Percentiles rank a stretch among this genome's conserved stretches.
Conservation (phyloP, 35 echinoderm and acorn worm genomes). For the Chiridota heheva region DNA sequence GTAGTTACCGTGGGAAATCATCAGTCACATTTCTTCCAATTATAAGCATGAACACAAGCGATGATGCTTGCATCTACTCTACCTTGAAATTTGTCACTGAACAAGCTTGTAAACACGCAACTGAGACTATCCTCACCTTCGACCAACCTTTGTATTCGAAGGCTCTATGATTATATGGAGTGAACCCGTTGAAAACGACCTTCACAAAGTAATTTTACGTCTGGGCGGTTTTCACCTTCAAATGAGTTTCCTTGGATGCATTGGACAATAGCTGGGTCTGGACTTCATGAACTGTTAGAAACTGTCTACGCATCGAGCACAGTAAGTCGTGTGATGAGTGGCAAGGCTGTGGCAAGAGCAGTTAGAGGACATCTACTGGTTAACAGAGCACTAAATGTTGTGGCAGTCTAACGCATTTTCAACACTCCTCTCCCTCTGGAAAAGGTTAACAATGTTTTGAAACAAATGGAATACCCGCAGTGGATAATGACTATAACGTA, state of each 20-base stretch:
- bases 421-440: neutral
- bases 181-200: constrained; percentile 27
- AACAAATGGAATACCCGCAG: no score
- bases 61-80: no score
- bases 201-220: constrained; percentile 1
- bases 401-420: neutral
- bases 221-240: constrained; percentile 9
- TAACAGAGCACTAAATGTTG: constrained; percentile 13
- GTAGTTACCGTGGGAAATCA: no score
- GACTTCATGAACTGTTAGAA: constrained; percentile 55
- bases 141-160: constrained; percentile 40
- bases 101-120: no score
- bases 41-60: no score
- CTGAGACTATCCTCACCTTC: constrained; percentile 36
- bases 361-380: constrained; percentile 56
- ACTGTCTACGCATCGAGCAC: constrained; percentile 44
- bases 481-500: no score
- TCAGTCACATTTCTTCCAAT: no score
- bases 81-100: no score
- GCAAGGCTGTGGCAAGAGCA: constrained; percentile 36
- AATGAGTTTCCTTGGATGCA: constrained; percentile 54
- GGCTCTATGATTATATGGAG: constrained; percentile 3
- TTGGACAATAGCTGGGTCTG: constrained; percentile 64
- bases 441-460: no score
- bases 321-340: constrained; percentile 1